Conservation (phyloP, 2,888 invertebrate species). For the Nemotelus pantherinus region DNA sequence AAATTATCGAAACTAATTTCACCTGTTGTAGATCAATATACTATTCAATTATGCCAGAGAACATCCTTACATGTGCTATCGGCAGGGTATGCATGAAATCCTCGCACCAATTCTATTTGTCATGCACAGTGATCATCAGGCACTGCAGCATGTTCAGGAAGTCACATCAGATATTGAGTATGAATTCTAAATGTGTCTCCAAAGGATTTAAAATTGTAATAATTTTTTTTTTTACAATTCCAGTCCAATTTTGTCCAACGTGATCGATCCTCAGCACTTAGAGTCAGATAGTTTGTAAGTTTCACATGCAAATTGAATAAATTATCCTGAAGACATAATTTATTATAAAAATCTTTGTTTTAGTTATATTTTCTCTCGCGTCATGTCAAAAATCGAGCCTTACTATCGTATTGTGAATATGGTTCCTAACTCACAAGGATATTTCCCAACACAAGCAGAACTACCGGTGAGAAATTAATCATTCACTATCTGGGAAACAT, state of each 20-base stretch:
- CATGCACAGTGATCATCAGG: slow-evolving; percentile 78
- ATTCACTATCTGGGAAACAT: slow-evolving; percentile 7
- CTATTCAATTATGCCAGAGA: slow-evolving; percentile 73
- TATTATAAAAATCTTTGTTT: background rate
- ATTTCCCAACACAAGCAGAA: slow-evolving; percentile 62
- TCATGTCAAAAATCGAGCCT: slow-evolving; percentile 72
- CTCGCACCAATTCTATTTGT: slow-evolving; percentile 83
- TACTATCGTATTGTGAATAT: slow-evolving; percentile 72
- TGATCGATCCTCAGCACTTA: slow-evolving; percentile 74
- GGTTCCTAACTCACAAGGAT: slow-evolving; percentile 66
- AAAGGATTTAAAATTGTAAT: slow-evolving; percentile 24
- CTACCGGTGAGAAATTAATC: slow-evolving; percentile 13
- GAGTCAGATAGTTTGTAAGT: slow-evolving; percentile 85
- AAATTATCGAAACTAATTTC: background rate
- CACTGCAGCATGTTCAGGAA: slow-evolving; percentile 71
- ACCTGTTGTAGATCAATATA: slow-evolving; percentile 65
- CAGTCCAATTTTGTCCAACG: slow-evolving; percentile 72
- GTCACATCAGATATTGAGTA: slow-evolving; percentile 62
- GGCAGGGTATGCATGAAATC: slow-evolving; percentile 91
- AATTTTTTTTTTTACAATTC: slow-evolving; percentile 56
- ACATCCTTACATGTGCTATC: slow-evolving; percentile 76
- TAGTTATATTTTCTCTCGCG: slow-evolving; percentile 71
- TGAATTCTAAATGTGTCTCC: slow-evolving; percentile 37
- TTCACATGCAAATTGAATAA: background rate
- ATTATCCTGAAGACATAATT: slow-evolving; percentile 57